These are phyloP conservation scores for Drosophila ohnishii DNA, from an alignment of 1,140 invertebrate species.

Conservation along the genomic window DNA sequence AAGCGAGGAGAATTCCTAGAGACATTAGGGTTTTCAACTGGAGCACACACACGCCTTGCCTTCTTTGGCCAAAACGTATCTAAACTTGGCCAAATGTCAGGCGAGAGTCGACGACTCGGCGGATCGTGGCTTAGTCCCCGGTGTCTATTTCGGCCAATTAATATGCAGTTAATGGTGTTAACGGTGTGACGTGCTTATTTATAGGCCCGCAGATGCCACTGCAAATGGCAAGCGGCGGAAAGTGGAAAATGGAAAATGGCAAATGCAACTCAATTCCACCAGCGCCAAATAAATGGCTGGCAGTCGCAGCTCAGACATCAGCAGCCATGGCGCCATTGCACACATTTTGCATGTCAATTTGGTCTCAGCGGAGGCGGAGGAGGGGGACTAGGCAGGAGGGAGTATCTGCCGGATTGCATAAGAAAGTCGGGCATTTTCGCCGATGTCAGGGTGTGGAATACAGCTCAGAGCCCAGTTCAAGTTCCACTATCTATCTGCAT, in stretches of 20 bases:
- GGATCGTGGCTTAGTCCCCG: conserved; percentile 28
- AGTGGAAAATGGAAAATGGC: conserved; percentile 29
- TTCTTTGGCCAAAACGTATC: conserved; percentile 40
- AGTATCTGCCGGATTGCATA: conserved; percentile 72
- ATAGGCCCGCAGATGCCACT: conserved; percentile 69
- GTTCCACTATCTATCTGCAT: conserved; percentile 20
- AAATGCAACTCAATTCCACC: conserved; percentile 61
- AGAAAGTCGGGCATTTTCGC: conserved; percentile 49
- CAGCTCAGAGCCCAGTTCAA: conserved; percentile 8
- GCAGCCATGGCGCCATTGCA: conserved; percentile 36
- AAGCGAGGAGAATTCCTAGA: conserved; percentile 12
- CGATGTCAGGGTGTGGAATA: conserved; percentile 36
- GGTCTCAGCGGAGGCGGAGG: conserved; percentile 10
- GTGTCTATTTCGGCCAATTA: conserved; percentile 80
- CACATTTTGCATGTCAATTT: conserved; percentile 76
- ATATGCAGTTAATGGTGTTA: conserved; percentile 80
- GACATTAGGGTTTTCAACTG: not conserved
- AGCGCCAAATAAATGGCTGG: conserved; percentile 63
- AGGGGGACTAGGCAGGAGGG: conserved; percentile 1
- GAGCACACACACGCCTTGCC: conserved; percentile 25
- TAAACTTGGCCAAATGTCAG: conserved; percentile 62
- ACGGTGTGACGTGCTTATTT: conserved; percentile 75
- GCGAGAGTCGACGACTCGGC: conserved; percentile 9
- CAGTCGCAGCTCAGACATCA: conserved; percentile 51
- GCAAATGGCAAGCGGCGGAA: conserved; percentile 44